These are phyloP conservation scores for Limnothrissa miodon DNA, from an alignment of 2,113 vertebrate genomes.

Conservation along the genomic window DNA sequence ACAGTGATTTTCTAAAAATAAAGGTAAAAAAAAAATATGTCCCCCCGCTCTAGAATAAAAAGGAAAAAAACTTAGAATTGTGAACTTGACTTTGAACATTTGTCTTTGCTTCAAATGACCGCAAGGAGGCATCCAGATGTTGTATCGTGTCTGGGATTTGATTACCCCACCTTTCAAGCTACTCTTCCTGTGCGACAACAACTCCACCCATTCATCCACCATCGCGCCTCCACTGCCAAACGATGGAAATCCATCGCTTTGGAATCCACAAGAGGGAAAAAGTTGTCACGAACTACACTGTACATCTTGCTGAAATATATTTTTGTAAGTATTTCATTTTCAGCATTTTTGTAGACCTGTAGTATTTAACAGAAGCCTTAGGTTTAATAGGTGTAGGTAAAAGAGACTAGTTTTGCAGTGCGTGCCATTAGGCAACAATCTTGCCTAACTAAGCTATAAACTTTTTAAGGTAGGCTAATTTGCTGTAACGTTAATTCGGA, in stretches of 20 bases:
- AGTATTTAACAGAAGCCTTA: too few relatives aligned
- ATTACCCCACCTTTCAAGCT: background rate
- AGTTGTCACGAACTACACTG: background rate
- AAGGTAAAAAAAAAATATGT: too few relatives aligned
- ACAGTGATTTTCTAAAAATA: too few relatives aligned
- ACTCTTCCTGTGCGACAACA: background rate
- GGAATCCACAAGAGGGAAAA: background rate
- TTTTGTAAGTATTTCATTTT: background rate
- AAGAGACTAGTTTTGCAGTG: too few relatives aligned
- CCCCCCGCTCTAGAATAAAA: too few relatives aligned
- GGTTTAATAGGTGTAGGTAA: too few relatives aligned
- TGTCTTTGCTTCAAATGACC: background rate
- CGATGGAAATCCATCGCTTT: background rate
- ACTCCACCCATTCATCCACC: background rate
- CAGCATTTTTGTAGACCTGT: too few relatives aligned
- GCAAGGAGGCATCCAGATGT: conserved; percentile 3
- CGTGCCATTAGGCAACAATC: too few relatives aligned
- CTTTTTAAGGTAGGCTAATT: too few relatives aligned
- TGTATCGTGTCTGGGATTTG: background rate
- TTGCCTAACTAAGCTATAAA: too few relatives aligned
- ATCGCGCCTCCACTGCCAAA: background rate
- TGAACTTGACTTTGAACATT: background rate
- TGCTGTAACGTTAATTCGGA: too few relatives aligned
- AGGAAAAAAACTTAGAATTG: too few relatives aligned
- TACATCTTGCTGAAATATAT: background rate